Conservation (phyloP, 1,140 invertebrate species). For the Ceratina calcarata region DNA sequence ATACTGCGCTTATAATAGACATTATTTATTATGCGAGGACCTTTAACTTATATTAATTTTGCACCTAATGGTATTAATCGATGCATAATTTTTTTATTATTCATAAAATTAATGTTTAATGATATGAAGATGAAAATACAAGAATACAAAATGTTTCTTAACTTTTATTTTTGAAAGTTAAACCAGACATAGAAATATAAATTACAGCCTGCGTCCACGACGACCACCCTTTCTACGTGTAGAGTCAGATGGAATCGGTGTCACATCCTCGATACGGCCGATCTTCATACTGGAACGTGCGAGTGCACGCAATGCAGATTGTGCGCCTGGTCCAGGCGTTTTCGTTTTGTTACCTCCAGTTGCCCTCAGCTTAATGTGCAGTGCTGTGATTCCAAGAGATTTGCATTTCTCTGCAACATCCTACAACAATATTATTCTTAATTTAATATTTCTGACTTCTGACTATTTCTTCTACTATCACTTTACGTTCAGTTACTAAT, state of each 20-base stretch:
- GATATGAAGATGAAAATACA: constrained; percentile 6
- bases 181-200: constrained; percentile 59
- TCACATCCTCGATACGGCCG: constrained; percentile 99
- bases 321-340: constrained; percentile 98
- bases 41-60: constrained; percentile 19
- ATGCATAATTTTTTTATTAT: constrained; percentile 6
- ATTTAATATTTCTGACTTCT: constrained; percentile 1
- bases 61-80: neutral
- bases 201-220: constrained; percentile 98
- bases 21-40: neutral
- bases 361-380: constrained; percentile 98
- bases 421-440: constrained; percentile 75
- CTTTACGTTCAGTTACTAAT: neutral
- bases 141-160: constrained; percentile 43
- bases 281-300: constrained; percentile 99
- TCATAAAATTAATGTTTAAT: neutral
- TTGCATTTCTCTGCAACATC: constrained; percentile 99
- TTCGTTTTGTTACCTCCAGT: constrained; percentile 99
- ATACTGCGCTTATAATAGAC: constrained; percentile 37
- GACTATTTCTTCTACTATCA: neutral
- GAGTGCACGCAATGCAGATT: constrained; percentile 97
- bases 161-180: constrained; percentile 69
- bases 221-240: constrained; percentile 99
- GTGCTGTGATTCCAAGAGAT: constrained; percentile 95
- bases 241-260: constrained; percentile 99